Evolutionary conservation across 2,113 vertebrate species (phyloP).

Genomic region (Microtus ochrogaster): DNA sequence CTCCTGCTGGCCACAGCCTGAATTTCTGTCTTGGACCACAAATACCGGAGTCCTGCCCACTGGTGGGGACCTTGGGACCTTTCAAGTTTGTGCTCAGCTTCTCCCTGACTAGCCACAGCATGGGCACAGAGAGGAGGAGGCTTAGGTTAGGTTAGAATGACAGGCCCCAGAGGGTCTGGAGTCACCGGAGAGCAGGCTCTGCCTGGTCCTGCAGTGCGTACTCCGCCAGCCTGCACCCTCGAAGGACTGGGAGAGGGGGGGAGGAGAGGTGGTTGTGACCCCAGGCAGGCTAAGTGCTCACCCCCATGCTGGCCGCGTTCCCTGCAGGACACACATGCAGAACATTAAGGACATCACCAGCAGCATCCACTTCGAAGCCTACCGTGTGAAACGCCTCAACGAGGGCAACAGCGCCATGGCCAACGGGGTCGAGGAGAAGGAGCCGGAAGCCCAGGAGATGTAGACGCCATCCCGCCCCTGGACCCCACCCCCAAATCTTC

Average conservation of each 20-base stretch:
- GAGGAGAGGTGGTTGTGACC: too few relatives aligned
- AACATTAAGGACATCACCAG: slow-evolving; percentile 99
- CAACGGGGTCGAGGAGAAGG: slow-evolving; percentile 91
- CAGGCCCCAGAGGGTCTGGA: neutral
- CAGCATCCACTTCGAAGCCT: slow-evolving; percentile 98
- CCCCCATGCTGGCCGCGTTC: neutral
- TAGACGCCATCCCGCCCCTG: slow-evolving; percentile 82
- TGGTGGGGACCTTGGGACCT: neutral
- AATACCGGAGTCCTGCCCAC: neutral
- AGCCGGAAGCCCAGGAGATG: slow-evolving; percentile 93
- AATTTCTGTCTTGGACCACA: neutral
- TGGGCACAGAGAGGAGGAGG: neutral
- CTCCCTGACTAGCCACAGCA: neutral
- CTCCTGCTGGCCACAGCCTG: neutral
- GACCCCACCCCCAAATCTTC: slow-evolving; percentile 70
- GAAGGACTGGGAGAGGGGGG: rapidly evolving
- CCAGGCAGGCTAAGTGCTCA: neutral
- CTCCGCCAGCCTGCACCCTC: rapidly evolving
- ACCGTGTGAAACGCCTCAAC: slow-evolving; percentile 95
- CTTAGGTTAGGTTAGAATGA: too few relatives aligned
- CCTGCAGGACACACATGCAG: slow-evolving; percentile 97
- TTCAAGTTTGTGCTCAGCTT: neutral
- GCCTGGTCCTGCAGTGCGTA: neutral
- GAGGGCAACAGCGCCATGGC: slow-evolving; percentile 91
- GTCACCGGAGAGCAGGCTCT: rapidly evolving